phyloP scores from a whole-genome alignment of 2,797 vertebrate species.

The Myotis pilosus region DNA sequence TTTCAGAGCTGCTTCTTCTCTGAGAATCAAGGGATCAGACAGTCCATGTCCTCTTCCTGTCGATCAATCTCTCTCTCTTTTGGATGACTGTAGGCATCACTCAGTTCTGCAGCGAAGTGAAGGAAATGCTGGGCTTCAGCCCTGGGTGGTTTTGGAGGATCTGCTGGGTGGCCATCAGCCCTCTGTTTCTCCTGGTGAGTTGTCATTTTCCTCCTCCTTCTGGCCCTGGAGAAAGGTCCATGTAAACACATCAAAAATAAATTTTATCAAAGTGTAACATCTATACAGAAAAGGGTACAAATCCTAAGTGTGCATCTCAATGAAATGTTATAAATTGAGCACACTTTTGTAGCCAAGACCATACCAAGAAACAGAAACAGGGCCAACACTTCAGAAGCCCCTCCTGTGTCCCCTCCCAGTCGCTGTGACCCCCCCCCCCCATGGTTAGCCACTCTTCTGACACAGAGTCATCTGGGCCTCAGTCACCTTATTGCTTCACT shows the following conservation, averaged over 20 bases:
- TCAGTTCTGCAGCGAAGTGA: constrained; percentile 93
- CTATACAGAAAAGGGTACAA: neutral
- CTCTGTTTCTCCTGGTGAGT: constrained; percentile 96
- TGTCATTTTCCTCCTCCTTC: constrained; percentile 12
- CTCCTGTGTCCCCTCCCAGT: neutral
- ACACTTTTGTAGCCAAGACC: neutral
- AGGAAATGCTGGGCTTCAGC: constrained; percentile 95
- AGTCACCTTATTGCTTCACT: neutral
- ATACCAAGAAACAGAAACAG: neutral
- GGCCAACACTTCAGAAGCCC: neutral
- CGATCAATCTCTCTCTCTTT: neutral
- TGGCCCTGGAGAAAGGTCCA: neutral
- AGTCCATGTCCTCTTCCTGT: neutral
- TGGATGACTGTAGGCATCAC: constrained; percentile 87
- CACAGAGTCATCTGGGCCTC: neutral
- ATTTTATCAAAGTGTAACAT: neutral
- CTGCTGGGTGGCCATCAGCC: constrained; percentile 97
- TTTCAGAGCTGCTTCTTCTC: neutral
- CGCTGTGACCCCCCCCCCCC: no score
- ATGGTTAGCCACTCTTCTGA: neutral
- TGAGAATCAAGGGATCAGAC: neutral
- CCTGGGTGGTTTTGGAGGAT: constrained; percentile 95
- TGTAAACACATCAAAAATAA: neutral
- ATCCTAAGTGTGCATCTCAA: neutral
- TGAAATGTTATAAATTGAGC: neutral